phyloP scores from a whole-genome alignment of 2,797 vertebrate genomes.

The Lutjanus campechanus region DNA sequence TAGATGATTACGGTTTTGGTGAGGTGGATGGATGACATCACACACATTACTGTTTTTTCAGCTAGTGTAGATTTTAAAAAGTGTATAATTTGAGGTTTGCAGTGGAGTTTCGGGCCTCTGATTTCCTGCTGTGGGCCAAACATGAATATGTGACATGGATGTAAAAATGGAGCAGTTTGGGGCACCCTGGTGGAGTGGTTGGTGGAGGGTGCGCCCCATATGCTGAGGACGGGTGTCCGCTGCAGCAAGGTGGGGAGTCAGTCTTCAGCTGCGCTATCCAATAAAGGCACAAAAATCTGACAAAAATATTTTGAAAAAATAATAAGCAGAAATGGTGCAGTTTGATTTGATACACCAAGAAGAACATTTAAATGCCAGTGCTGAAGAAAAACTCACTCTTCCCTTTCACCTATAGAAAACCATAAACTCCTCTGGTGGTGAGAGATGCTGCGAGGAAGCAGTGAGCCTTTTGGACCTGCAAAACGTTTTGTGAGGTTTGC shows the following conservation, averaged over 20 bases:
- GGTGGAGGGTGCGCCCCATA: too few species aligned
- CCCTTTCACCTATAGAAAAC: not conserved
- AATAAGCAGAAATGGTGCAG: not conserved
- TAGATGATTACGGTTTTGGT: not conserved
- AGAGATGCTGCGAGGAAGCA: conserved; percentile 13
- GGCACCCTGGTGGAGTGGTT: not conserved
- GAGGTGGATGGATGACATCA: not conserved
- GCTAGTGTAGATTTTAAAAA: not conserved
- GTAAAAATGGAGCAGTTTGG: not conserved
- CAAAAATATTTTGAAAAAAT: too few species aligned
- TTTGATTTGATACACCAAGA: conserved; percentile 6
- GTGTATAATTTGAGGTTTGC: not conserved
- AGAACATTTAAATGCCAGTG: not conserved
- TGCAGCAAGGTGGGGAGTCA: too few species aligned
- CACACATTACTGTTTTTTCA: not conserved
- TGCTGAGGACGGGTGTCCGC: too few species aligned
- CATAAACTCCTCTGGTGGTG: not conserved
- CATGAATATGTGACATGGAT: not conserved
- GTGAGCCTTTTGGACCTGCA: conserved; percentile 9
- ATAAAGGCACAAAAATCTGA: too few species aligned
- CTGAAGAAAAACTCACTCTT: not conserved
- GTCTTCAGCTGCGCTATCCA: too few species aligned
- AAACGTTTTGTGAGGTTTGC: conserved; percentile 22
- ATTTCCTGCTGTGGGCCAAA: not conserved
- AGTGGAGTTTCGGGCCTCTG: not conserved